Evolutionary conservation across 1,140 invertebrate genomes (phyloP).

Genomic region (Sesamia nonagrioides): DNA sequence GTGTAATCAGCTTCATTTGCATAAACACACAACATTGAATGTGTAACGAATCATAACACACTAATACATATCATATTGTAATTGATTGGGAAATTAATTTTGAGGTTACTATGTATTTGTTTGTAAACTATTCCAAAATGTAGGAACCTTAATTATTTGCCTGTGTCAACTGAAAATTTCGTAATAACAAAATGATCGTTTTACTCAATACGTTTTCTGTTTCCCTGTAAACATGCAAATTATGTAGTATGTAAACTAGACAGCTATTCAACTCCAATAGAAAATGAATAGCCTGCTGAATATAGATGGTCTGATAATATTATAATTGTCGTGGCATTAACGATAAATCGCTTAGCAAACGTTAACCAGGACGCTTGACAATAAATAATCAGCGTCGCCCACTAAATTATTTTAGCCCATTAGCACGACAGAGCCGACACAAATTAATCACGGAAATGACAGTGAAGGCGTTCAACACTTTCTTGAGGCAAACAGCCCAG

Average conservation of each 20-base stretch:
- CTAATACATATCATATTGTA: constrained; percentile 21
- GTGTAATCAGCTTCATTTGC: constrained; percentile 58
- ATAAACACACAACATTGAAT: constrained; percentile 55
- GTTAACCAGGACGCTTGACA: constrained; percentile 62
- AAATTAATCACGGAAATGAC: constrained; percentile 86
- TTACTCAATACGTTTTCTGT: not conserved
- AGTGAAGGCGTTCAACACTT: constrained; percentile 84
- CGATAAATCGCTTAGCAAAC: constrained; percentile 67
- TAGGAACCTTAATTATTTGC: not conserved
- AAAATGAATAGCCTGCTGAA: constrained; percentile 29
- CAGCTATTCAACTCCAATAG: not conserved
- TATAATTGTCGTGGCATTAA: constrained; percentile 56
- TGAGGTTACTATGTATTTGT: not conserved
- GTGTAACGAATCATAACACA: constrained; percentile 53
- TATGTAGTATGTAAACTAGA: not conserved
- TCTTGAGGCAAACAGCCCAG: constrained; percentile 61
- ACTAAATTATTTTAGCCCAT: constrained; percentile 86
- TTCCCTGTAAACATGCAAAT: not conserved
- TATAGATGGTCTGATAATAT: constrained; percentile 39
- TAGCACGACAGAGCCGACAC: constrained; percentile 79
- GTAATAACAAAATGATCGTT: not conserved
- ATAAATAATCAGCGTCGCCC: constrained; percentile 79
- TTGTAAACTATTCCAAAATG: not conserved
- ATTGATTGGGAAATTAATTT: constrained; percentile 15
- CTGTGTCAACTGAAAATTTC: not conserved